Percentiles rank a stretch among this genome's conserved stretches.
Evolutionary conservation across 2,797 vertebrate species (phyloP).

Genomic region (Glossophaga mutica): DNA sequence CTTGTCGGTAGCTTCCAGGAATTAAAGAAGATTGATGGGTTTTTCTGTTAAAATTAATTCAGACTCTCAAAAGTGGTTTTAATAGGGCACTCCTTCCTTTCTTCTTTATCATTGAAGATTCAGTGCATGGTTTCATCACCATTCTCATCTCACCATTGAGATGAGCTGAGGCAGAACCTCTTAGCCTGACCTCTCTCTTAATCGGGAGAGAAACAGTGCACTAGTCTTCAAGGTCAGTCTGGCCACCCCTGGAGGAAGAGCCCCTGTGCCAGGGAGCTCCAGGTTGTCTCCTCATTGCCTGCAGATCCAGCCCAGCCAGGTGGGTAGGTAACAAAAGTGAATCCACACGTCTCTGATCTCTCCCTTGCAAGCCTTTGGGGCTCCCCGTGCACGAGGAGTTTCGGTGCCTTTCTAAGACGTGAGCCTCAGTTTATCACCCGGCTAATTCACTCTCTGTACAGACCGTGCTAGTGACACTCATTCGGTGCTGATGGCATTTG

Average conservation of each 20-base stretch:
- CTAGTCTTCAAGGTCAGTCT: background rate
- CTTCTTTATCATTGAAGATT: background rate
- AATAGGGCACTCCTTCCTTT: background rate
- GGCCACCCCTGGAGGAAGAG: background rate
- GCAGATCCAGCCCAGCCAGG: background rate
- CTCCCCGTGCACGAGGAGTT: accelerated
- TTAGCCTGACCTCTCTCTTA: background rate
- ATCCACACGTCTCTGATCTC: accelerated
- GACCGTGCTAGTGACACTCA: accelerated
- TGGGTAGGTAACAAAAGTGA: background rate
- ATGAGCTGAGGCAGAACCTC: background rate
- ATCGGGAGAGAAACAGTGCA: background rate
- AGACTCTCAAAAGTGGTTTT: background rate
- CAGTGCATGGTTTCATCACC: accelerated
- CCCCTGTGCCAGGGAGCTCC: background rate
- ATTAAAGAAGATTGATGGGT: background rate
- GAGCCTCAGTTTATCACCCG: background rate
- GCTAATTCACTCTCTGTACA: background rate
- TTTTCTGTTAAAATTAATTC: background rate
- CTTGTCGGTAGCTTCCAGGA: background rate
- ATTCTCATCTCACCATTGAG: background rate
- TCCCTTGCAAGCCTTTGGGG: background rate
- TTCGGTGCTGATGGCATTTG: accelerated
- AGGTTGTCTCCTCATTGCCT: accelerated
- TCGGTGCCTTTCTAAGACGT: accelerated